A percentile compares a stretch with the other conserved stretches of the same genome.
phyloP scores from a whole-genome alignment of 2,888 invertebrate species.

The Lydus trimaculatus region DNA sequence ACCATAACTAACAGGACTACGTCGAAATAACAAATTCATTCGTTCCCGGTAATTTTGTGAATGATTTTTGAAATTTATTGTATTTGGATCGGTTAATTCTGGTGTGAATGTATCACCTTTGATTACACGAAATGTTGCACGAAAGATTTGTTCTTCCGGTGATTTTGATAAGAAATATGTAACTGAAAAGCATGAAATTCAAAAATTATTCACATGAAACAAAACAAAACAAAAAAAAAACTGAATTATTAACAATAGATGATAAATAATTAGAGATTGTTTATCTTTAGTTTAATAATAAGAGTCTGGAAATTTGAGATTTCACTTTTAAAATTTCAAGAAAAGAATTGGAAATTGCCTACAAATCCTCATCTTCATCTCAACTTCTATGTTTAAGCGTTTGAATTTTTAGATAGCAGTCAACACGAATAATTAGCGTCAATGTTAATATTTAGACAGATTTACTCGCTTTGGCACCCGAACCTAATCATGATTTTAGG shows the following conservation, averaged over 20 bases:
- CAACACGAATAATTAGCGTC: too few relatives aligned
- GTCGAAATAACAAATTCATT: constrained; percentile 75
- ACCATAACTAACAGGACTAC: constrained; percentile 77
- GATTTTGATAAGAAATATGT: constrained; percentile 76
- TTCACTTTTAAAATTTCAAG: not conserved
- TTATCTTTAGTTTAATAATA: not conserved
- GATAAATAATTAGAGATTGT: not conserved
- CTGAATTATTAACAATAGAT: constrained; percentile 13
- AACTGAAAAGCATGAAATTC: constrained; percentile 64
- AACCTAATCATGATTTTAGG: too few relatives aligned
- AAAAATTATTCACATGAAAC: constrained; percentile 20
- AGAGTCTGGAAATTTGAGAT: not conserved
- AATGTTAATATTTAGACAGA: too few relatives aligned
- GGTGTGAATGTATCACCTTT: constrained; percentile 74
- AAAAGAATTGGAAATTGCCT: not conserved
- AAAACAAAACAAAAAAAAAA: too few relatives aligned
- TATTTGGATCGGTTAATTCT: constrained; percentile 72
- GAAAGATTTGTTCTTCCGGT: constrained; percentile 80
- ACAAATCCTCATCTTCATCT: not conserved
- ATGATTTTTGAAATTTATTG: constrained; percentile 74
- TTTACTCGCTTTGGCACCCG: too few relatives aligned
- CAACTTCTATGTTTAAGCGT: too few relatives aligned
- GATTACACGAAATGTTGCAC: constrained; percentile 79
- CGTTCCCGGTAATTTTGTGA: constrained; percentile 78
- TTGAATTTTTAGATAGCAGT: too few relatives aligned